These are phyloP conservation scores for Mesopsocus fuscifrons DNA, from an alignment of 2,888 invertebrate genomes.

Conservation along the genomic window DNA sequence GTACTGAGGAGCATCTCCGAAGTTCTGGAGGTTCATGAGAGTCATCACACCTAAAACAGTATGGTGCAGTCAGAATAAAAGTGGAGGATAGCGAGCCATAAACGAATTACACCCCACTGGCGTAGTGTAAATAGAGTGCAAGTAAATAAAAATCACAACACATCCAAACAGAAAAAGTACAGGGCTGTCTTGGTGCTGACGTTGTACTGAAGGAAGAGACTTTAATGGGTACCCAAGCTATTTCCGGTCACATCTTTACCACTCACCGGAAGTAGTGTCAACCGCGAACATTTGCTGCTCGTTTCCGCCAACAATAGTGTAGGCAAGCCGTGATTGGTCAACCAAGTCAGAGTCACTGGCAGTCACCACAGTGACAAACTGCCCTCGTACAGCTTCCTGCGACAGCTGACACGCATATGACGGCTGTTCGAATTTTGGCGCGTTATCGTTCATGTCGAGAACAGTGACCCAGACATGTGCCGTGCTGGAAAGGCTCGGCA, in stretches of 20 bases:
- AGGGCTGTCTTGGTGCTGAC: too few species aligned
- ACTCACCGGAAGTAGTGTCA: conserved; percentile 31
- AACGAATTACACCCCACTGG: too few species aligned
- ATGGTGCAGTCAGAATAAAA: too few species aligned
- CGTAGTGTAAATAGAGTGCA: not conserved
- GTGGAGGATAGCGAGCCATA: too few species aligned
- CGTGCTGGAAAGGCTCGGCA: conserved; percentile 60
- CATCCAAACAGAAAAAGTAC: too few species aligned
- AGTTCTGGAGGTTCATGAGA: conserved; percentile 54
- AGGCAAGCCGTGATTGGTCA: conserved; percentile 53
- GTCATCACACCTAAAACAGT: conserved; percentile 35
- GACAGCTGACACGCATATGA: conserved; percentile 63
- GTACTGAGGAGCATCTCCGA: conserved; percentile 41
- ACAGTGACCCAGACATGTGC: conserved; percentile 71
- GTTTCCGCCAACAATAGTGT: conserved; percentile 68
- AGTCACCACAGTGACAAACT: conserved; percentile 70
- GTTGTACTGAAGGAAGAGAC: too few species aligned
- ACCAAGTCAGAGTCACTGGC: conserved; percentile 75
- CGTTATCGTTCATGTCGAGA: conserved; percentile 78
- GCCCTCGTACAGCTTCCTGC: conserved; percentile 63
- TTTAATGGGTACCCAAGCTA: too few species aligned
- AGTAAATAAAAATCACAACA: conserved; percentile 1
- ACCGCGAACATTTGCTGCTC: conserved; percentile 54
- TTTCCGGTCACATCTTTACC: too few species aligned
- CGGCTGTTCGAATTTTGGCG: conserved; percentile 66